Evolutionary conservation across 2,113 vertebrate species (phyloP).

Genomic region (Lycocorax pyrrhopterus): DNA sequence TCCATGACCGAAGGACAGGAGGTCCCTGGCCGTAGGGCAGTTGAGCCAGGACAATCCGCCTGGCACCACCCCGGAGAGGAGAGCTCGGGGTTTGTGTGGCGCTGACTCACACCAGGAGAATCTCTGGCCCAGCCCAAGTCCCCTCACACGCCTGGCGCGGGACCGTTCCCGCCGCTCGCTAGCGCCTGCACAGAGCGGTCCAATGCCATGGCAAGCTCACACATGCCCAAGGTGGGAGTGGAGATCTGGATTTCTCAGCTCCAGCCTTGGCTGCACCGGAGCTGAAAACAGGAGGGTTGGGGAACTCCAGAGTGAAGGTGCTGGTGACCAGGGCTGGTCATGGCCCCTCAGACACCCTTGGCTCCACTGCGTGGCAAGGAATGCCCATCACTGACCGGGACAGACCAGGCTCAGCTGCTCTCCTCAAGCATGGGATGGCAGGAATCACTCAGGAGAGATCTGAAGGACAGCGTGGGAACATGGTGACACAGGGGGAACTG

Average conservation of each 20-base stretch:
- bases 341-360: accelerated
- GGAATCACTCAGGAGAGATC: accelerated
- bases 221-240: accelerated
- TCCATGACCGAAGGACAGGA: accelerated
- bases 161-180: accelerated
- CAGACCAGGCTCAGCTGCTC: background rate
- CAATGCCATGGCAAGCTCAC: accelerated
- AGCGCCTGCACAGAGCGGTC: accelerated
- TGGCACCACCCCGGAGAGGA: accelerated
- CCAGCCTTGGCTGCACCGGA: background rate
- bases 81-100: accelerated
- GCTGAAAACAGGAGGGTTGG: background rate
- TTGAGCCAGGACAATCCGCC: accelerated
- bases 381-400: accelerated
- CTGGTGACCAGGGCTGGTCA: too few relatives aligned
- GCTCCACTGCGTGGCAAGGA: background rate
- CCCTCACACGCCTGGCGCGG: accelerated
- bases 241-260: background rate
- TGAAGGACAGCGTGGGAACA: accelerated
- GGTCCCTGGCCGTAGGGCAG: accelerated
- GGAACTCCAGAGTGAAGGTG: accelerated
- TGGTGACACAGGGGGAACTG: background rate
- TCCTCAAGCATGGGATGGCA: accelerated
- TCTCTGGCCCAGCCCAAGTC: background rate
- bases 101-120: background rate